A percentile compares a stretch with the other conserved stretches of the same genome.
phyloP scores from a whole-genome alignment of 37 sponge, comb jelly and placozoan genomes.

The Corticium candelabrum region DNA sequence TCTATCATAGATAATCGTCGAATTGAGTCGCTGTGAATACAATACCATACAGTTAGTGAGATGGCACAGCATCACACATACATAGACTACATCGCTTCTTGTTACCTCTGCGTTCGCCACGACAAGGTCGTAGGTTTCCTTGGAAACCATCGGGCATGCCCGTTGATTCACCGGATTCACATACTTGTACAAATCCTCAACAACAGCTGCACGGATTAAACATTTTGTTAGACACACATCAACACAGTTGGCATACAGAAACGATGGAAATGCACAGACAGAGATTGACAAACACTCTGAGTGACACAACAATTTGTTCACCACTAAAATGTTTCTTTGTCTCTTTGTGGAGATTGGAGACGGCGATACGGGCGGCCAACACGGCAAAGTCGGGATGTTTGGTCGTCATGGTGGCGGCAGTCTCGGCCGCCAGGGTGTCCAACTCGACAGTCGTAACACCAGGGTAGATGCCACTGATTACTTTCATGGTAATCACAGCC shows the following conservation, averaged over 20 bases:
- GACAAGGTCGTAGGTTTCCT: constrained; percentile 62
- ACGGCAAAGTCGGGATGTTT: constrained; percentile 97
- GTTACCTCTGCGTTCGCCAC: constrained; percentile 61
- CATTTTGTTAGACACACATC: not conserved
- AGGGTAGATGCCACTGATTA: constrained; percentile 72
- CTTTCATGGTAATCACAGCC: constrained; percentile 83
- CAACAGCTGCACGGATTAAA: constrained; percentile 46
- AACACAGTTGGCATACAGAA: not conserved
- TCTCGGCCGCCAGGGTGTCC: constrained; percentile 99
- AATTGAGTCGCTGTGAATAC: constrained; percentile 61
- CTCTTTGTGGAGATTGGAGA: constrained; percentile 98
- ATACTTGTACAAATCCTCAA: constrained; percentile 79
- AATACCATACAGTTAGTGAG: not conserved
- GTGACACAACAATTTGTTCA: not conserved
- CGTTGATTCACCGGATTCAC: constrained; percentile 58
- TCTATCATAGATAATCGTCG: constrained; percentile 89
- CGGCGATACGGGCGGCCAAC: constrained; percentile 91
- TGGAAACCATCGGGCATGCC: constrained; percentile 79
- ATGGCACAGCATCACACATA: not conserved
- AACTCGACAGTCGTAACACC: constrained; percentile 96
- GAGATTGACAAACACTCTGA: not conserved
- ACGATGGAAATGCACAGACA: not conserved
- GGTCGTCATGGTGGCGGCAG: constrained; percentile 94
- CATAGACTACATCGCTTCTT: not conserved
- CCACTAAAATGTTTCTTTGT: constrained; percentile 78